Percentiles rank a stretch among this genome's conserved stretches.
phyloP scores from a whole-genome alignment of 2,888 invertebrate species.

The Tineola bisselliella region DNA sequence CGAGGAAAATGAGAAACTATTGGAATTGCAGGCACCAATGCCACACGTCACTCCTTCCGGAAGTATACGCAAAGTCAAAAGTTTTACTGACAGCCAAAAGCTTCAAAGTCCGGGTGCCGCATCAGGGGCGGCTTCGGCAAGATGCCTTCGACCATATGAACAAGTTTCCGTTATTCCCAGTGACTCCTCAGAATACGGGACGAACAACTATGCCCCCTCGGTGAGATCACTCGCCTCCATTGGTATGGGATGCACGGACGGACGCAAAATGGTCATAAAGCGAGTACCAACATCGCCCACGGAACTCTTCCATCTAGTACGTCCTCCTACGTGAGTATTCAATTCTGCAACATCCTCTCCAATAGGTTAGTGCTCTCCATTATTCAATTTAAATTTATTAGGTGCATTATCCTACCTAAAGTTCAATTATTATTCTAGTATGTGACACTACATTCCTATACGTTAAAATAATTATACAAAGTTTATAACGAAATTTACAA shows the following conservation, averaged over 20 bases:
- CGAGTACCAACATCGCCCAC: slow-evolving; percentile 86
- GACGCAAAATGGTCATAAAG: slow-evolving; percentile 83
- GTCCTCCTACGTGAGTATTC: slow-evolving; percentile 81
- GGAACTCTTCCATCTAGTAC: slow-evolving; percentile 85
- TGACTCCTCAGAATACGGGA: slow-evolving; percentile 71
- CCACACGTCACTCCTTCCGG: slow-evolving; percentile 55
- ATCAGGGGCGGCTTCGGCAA: slow-evolving; percentile 57
- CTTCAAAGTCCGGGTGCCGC: slow-evolving; percentile 53
- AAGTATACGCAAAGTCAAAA: slow-evolving; percentile 63
- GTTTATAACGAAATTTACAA: too few species aligned
- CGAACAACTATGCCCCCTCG: slow-evolving; percentile 75
- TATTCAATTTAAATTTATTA: slow-evolving; percentile 45
- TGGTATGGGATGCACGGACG: slow-evolving; percentile 90
- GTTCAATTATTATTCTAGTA: too few species aligned
- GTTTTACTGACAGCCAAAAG: slow-evolving; percentile 60
- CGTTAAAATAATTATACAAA: too few species aligned
- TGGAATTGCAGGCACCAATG: slow-evolving; percentile 38
- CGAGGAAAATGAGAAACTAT: slow-evolving; percentile 51
- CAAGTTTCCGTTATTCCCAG: slow-evolving; percentile 50
- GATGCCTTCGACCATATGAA: slow-evolving; percentile 58
- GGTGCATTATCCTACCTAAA: slow-evolving; percentile 18
- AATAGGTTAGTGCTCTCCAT: slow-evolving; percentile 21
- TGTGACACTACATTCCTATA: too few species aligned
- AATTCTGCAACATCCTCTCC: slow-evolving; percentile 39
- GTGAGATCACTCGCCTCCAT: slow-evolving; percentile 84